These are phyloP conservation scores for Hydropsyche tenuis DNA, from an alignment of 1,140 invertebrate genomes.

Conservation along the genomic window DNA sequence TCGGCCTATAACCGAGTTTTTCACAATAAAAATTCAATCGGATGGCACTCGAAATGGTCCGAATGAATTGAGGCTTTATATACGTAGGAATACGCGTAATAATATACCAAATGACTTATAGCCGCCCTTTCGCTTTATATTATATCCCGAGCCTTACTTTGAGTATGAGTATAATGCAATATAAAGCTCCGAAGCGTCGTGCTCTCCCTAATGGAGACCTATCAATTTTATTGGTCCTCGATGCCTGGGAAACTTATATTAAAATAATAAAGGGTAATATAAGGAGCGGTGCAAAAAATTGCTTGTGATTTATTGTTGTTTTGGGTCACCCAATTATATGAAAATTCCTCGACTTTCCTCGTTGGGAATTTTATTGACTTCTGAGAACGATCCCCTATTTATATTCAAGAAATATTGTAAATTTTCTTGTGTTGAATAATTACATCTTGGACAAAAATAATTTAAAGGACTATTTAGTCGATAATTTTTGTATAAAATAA, in stretches of 20 bases:
- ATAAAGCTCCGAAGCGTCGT: neutral
- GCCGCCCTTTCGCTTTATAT: neutral
- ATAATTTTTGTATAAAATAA: too few species aligned
- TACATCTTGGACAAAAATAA: too few species aligned
- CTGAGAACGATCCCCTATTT: too few species aligned
- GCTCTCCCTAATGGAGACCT: constrained; percentile 27
- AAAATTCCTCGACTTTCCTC: too few species aligned
- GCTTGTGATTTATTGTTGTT: neutral
- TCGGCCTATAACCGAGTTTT: constrained; percentile 17
- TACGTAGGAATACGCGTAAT: neutral
- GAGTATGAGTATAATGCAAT: too few species aligned
- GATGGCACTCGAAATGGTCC: constrained; percentile 13
- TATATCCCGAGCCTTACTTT: too few species aligned
- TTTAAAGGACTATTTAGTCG: too few species aligned
- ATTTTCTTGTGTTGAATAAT: too few species aligned
- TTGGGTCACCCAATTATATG: too few species aligned
- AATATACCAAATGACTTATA: constrained; percentile 1
- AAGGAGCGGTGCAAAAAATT: neutral
- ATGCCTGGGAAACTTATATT: constrained; percentile 13
- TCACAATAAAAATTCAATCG: constrained; percentile 35
- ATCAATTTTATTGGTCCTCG: constrained; percentile 25
- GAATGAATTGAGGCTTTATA: constrained; percentile 26
- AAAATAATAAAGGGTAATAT: constrained; percentile 19
- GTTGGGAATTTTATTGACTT: too few species aligned
- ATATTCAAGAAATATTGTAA: too few species aligned